Percentiles rank a stretch among this genome's conserved stretches.
Evolutionary conservation across 2,888 invertebrate genomes (phyloP).

Genomic region (Julus scanicus): DNA sequence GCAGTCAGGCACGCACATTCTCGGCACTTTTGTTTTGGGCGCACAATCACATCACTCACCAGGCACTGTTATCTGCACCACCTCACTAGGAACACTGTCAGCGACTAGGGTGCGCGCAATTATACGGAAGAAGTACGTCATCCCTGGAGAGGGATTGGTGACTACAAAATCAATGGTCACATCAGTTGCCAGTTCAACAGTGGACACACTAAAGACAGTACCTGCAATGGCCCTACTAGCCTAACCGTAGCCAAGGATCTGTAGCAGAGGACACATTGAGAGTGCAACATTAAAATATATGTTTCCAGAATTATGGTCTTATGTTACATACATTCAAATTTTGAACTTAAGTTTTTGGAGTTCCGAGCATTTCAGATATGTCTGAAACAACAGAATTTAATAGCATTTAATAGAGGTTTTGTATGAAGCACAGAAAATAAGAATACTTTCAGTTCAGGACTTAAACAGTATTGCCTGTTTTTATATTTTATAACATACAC

Average conservation of each 20-base stretch:
- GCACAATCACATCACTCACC: slow-evolving; percentile 54
- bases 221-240: background rate
- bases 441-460: too few relatives aligned
- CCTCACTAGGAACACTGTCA: slow-evolving; percentile 83
- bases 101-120: slow-evolving; percentile 87
- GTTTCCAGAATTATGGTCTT: too few relatives aligned
- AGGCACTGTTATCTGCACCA: slow-evolving; percentile 88
- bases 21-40: background rate
- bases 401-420: too few relatives aligned
- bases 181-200: slow-evolving; percentile 45
- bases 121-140: slow-evolving; percentile 92
- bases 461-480: too few relatives aligned
- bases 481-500: background rate
- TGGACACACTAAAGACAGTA: background rate
- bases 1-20: slow-evolving; percentile 3
- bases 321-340: too few relatives aligned
- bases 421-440: too few relatives aligned
- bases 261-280: background rate
- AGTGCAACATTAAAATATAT: slow-evolving; percentile 5
- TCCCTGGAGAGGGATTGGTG: slow-evolving; percentile 89
- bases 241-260: background rate
- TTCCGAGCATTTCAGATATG: too few relatives aligned
- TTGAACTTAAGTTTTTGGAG: too few relatives aligned
- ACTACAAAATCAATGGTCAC: slow-evolving; percentile 71
- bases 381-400: too few relatives aligned